A percentile compares a stretch with the other conserved stretches of the same genome.
phyloP scores from a whole-genome alignment of 2,888 invertebrate species.

The Apomyelois bistriatella region DNA sequence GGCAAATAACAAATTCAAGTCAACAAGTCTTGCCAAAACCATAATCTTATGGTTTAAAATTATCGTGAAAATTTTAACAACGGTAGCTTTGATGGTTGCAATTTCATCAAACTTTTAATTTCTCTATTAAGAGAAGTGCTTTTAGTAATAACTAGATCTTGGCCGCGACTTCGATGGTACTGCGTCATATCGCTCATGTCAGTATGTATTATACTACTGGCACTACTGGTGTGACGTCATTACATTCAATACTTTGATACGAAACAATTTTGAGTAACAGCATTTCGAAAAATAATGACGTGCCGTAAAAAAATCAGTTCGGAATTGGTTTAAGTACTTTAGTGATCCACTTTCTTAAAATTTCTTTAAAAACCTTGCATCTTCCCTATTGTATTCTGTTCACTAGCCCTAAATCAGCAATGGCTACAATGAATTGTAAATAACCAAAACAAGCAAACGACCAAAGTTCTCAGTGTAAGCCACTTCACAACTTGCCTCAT shows the following conservation, averaged over 20 bases:
- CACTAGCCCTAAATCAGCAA: not conserved
- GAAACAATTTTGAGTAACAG: too few relatives aligned
- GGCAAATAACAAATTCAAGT: too few relatives aligned
- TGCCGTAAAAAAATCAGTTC: too few relatives aligned
- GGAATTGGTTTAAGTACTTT: too few relatives aligned
- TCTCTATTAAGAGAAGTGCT: not conserved
- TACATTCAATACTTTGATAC: too few relatives aligned
- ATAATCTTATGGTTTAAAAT: not conserved
- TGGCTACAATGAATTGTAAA: not conserved
- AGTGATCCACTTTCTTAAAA: too few relatives aligned
- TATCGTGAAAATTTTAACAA: not conserved
- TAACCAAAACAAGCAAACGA: not conserved
- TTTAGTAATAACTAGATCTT: not conserved
- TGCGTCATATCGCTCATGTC: too few relatives aligned
- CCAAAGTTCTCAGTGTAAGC: not conserved
- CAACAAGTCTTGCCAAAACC: not conserved
- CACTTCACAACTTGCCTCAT: slow-evolving; percentile 11
- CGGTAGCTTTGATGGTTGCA: not conserved
- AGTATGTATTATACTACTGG: too few relatives aligned
- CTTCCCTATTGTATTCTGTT: too few relatives aligned
- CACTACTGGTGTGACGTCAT: too few relatives aligned
- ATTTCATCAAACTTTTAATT: not conserved
- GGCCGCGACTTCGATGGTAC: not conserved
- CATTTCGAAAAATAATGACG: too few relatives aligned
- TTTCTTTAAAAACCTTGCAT: too few relatives aligned